phyloP scores from a whole-genome alignment of 2,888 invertebrate species.

The Brachyptera risi region DNA sequence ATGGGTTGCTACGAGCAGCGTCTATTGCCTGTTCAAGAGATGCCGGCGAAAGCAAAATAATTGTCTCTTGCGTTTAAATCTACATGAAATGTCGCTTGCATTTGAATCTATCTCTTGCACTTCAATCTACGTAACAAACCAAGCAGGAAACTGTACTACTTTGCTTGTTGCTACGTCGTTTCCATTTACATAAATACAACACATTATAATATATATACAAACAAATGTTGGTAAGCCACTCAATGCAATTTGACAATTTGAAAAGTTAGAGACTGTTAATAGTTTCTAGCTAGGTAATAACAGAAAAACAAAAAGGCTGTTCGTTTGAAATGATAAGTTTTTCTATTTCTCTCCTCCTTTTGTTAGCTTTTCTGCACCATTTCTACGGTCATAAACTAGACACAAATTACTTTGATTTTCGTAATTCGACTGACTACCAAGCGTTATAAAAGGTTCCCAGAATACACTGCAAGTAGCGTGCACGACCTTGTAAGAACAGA shows the following conservation, averaged over 20 bases:
- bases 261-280: constrained; percentile 2
- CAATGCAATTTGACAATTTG: constrained; percentile 33
- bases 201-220: constrained; percentile 28
- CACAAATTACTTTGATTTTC: too few species aligned
- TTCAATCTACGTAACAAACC: not conserved
- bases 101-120: not conserved
- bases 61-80: too few species aligned
- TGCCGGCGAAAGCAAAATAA: too few species aligned
- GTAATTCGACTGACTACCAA: too few species aligned
- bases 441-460: too few species aligned
- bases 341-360: not conserved
- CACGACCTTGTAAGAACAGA: too few species aligned
- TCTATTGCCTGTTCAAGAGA: too few species aligned
- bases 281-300: too few species aligned
- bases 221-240: constrained; percentile 34
- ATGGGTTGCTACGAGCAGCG: too few species aligned
- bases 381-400: too few species aligned
- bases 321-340: not conserved
- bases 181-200: constrained; percentile 30
- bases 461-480: too few species aligned
- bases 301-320: not conserved
- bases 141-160: constrained; percentile 24
- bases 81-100: not conserved
- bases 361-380: too few species aligned
- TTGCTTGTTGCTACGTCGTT: constrained; percentile 29